A percentile compares a stretch with the other conserved stretches of the same genome.
These are phyloP conservation scores for Drosophila setifemur DNA, from an alignment of 1,140 invertebrate species.

Conservation along the genomic window DNA sequence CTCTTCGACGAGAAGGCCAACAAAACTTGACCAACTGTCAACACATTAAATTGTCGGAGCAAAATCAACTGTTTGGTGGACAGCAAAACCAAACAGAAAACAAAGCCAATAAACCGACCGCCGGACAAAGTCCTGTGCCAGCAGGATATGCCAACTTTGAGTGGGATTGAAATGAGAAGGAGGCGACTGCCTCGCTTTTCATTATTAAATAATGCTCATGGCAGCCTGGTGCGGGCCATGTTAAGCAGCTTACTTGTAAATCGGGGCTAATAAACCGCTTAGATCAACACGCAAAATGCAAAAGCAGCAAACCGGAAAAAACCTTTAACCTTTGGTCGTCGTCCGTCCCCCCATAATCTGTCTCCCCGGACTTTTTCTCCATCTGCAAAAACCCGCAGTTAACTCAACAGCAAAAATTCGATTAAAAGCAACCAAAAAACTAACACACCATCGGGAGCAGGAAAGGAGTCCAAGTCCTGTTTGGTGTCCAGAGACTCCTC, in stretches of 20 bases:
- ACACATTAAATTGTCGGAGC: slow-evolving; percentile 20
- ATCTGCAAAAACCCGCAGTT: slow-evolving; percentile 4
- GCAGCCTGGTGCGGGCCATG: slow-evolving; percentile 6
- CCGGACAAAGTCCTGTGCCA: slow-evolving; percentile 10
- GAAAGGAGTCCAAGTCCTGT: background rate
- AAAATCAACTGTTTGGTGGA: slow-evolving; percentile 19
- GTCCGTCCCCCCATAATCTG: background rate
- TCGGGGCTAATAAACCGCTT: slow-evolving; percentile 50
- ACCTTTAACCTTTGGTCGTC: slow-evolving; percentile 46
- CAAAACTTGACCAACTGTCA: slow-evolving; percentile 23
- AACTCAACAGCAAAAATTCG: slow-evolving; percentile 32
- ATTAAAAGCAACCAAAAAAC: slow-evolving; percentile 51
- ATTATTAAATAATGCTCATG: slow-evolving; percentile 47
- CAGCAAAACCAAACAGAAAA: slow-evolving; percentile 10
- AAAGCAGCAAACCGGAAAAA: slow-evolving; percentile 22
- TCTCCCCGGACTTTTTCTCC: background rate
- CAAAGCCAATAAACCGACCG: slow-evolving; percentile 11
- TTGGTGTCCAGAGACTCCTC: background rate
- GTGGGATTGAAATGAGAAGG: background rate
- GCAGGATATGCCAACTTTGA: slow-evolving; percentile 25
- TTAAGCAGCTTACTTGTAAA: slow-evolving; percentile 42
- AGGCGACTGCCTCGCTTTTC: slow-evolving; percentile 5
- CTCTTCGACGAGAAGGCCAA: slow-evolving; percentile 3
- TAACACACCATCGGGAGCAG: slow-evolving; percentile 29
- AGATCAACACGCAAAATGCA: slow-evolving; percentile 48